These are phyloP conservation scores for Aldabrachelys gigantea DNA, from an alignment of 2,113 vertebrate genomes.

Conservation along the genomic window DNA sequence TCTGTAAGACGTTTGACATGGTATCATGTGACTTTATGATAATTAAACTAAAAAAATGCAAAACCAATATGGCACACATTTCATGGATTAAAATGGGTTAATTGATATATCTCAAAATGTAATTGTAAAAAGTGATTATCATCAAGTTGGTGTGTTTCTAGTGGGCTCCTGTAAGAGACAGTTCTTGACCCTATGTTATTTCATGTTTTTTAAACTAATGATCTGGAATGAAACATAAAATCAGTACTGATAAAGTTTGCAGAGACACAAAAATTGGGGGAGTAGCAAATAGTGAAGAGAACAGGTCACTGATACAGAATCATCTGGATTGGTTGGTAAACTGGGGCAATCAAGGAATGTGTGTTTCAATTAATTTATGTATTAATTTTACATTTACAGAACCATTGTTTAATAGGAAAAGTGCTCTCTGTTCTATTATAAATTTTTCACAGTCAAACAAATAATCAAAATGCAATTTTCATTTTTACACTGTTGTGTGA, in stretches of 20 bases:
- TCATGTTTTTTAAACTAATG: neutral
- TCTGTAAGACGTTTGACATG: conserved; percentile 12
- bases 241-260: neutral
- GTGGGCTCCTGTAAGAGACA: no score
- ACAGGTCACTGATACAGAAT: neutral
- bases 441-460: neutral
- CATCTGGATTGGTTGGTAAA: neutral
- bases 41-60: conserved; percentile 11
- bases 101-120: neutral
- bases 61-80: neutral
- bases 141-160: neutral
- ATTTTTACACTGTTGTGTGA: neutral
- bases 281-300: neutral
- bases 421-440: neutral
- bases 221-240: neutral
- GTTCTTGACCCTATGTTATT: neutral
- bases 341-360: neutral
- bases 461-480: neutral
- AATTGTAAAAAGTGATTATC: neutral
- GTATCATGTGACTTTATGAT: neutral
- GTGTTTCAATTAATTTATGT: neutral
- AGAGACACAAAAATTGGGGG: neutral
- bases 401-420: neutral
- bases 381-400: neutral
- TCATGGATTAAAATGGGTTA: neutral